phyloP scores from a whole-genome alignment of 2,888 invertebrate genomes.

The Lobophora halterata region DNA sequence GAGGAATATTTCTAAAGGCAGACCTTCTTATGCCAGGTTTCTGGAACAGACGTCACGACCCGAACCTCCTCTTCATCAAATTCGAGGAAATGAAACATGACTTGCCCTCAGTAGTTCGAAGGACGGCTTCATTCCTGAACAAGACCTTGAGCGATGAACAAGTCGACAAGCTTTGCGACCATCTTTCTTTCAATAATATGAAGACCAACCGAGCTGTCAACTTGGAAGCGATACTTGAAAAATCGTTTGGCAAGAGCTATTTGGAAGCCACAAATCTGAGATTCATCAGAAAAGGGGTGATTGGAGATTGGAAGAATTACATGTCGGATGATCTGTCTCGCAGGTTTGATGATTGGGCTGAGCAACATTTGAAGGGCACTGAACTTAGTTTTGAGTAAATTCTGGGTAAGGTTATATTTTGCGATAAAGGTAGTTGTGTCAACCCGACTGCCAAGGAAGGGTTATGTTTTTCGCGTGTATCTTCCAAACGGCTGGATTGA shows the following conservation, averaged over 20 bases:
- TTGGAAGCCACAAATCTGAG: slow-evolving; percentile 75
- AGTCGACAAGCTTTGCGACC: slow-evolving; percentile 84
- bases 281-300: slow-evolving; percentile 88
- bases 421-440: too few species aligned
- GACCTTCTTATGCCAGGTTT: too few species aligned
- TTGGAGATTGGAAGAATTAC: slow-evolving; percentile 90
- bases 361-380: slow-evolving; percentile 81
- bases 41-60: slow-evolving; percentile 85
- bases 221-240: slow-evolving; percentile 82
- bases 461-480: too few species aligned
- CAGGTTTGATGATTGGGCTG: slow-evolving; percentile 87
- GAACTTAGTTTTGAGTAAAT: slow-evolving; percentile 81
- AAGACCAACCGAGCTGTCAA: slow-evolving; percentile 90
- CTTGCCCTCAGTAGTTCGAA: slow-evolving; percentile 82
- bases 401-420: background rate
- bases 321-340: slow-evolving; percentile 87
- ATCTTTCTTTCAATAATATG: slow-evolving; percentile 91
- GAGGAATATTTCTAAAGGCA: too few species aligned
- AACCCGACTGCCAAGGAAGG: too few species aligned
- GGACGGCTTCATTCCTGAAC: slow-evolving; percentile 87
- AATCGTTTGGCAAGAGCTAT: slow-evolving; percentile 70
- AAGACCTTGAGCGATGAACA: slow-evolving; percentile 84
- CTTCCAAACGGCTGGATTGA: too few species aligned
- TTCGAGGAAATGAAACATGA: slow-evolving; percentile 92
- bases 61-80: slow-evolving; percentile 88